Conservation (phyloP, 1,140 invertebrate genomes). For the Dufourea novaeangliae region DNA sequence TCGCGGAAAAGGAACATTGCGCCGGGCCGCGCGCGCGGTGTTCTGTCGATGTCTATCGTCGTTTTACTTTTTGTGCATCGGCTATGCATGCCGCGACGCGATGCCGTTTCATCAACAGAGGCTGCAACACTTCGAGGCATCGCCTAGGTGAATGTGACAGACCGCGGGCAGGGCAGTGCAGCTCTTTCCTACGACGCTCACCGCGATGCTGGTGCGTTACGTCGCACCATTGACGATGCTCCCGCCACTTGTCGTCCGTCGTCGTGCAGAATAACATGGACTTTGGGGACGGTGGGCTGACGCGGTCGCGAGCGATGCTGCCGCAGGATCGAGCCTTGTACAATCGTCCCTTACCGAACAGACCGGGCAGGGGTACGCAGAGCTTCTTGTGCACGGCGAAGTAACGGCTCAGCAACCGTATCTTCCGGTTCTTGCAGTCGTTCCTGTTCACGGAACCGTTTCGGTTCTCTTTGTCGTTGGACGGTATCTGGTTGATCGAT, state of each 20-base stretch:
- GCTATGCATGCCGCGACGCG: not conserved
- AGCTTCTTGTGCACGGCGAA: conserved; percentile 85
- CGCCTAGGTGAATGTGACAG: conserved; percentile 83
- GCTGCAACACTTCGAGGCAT: conserved; percentile 84
- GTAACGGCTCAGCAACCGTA: conserved; percentile 84
- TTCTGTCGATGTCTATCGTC: conserved; percentile 5
- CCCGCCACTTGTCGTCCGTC: conserved; percentile 77
- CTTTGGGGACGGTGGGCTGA: conserved; percentile 75
- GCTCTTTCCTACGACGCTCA: conserved; percentile 74
- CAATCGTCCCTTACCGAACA: conserved; percentile 82
- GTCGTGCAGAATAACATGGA: conserved; percentile 73
- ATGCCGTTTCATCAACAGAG: conserved; percentile 81
- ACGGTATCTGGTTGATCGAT: conserved; percentile 22
- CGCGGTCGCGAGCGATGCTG: conserved; percentile 82
- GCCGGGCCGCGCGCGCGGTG: not conserved
- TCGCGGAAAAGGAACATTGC: not conserved
- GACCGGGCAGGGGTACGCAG: conserved; percentile 82
- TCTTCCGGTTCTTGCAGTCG: conserved; percentile 81
- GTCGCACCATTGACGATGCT: conserved; percentile 76
- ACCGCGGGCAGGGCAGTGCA: conserved; percentile 80
- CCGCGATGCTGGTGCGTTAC: conserved; percentile 76
- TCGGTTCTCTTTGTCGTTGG: conserved; percentile 65
- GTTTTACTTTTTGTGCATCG: conserved; percentile 16
- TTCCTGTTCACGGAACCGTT: conserved; percentile 65
- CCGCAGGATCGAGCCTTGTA: conserved; percentile 85